These are phyloP conservation scores for Lucilia sericata DNA, from an alignment of 1,140 invertebrate species.

Conservation along the genomic window DNA sequence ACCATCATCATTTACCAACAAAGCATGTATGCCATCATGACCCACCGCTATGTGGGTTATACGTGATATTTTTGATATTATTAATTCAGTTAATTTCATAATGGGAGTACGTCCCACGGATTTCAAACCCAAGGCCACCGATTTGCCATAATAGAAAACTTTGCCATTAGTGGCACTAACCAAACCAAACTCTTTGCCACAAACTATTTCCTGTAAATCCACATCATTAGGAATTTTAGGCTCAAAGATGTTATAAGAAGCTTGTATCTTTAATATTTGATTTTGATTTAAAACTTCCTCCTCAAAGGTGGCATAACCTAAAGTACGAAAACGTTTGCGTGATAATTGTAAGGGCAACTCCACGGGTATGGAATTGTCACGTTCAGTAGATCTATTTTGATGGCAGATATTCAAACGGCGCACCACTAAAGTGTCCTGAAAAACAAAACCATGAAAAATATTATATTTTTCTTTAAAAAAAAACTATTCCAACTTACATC, in stretches of 20 bases:
- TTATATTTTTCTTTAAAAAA: background rate
- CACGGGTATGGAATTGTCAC: constrained; percentile 63
- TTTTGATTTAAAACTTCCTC: constrained; percentile 72
- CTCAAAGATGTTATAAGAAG: constrained; percentile 65
- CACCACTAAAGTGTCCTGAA: constrained; percentile 63
- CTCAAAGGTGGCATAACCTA: constrained; percentile 80
- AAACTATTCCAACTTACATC: constrained; percentile 56
- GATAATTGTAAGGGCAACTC: constrained; percentile 85
- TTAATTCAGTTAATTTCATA: constrained; percentile 81
- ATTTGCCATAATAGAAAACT: constrained; percentile 84
- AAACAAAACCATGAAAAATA: background rate
- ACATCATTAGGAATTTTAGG: constrained; percentile 63
- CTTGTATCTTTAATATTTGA: constrained; percentile 66
- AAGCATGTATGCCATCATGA: constrained; percentile 92
- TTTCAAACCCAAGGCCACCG: constrained; percentile 71
- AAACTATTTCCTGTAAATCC: constrained; percentile 66
- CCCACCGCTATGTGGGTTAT: constrained; percentile 86
- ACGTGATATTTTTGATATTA: constrained; percentile 80
- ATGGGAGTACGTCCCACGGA: constrained; percentile 69
- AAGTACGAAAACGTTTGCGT: constrained; percentile 82
- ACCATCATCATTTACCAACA: constrained; percentile 91
- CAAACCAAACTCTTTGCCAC: constrained; percentile 87
- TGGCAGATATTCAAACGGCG: constrained; percentile 62
- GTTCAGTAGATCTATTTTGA: constrained; percentile 58
- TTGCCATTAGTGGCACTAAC: constrained; percentile 81